Evolutionary conservation across 2,113 vertebrate species (phyloP).

Genomic region (Circaetus gallicus): DNA sequence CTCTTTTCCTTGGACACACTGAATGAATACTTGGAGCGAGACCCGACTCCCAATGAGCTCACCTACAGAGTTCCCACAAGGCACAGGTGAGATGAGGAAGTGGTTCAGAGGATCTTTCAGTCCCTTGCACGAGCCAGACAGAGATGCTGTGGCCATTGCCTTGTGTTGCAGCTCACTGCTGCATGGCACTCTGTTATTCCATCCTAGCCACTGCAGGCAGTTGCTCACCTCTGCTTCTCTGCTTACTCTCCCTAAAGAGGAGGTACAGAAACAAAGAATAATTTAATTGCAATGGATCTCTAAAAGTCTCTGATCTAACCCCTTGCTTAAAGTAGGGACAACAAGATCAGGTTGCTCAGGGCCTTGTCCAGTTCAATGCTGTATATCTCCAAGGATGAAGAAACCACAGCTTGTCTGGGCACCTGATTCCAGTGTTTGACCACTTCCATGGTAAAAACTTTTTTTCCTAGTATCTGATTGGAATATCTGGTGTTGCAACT

Average conservation of each 20-base stretch:
- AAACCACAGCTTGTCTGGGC: not conserved
- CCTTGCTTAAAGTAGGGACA: not conserved
- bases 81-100: constrained; percentile 77
- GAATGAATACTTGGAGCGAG: constrained; percentile 78
- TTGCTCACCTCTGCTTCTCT: not conserved
- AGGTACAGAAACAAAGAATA: not conserved
- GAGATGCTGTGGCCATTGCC: no score
- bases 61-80: constrained; percentile 75
- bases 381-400: not conserved
- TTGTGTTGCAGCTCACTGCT: not conserved
- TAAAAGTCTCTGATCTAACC: not conserved
- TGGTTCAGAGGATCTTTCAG: not conserved
- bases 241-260: not conserved
- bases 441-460: not conserved
- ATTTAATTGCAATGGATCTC: not conserved
- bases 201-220: not conserved
- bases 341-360: not conserved
- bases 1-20: constrained; percentile 86
- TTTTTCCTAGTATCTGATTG: not conserved
- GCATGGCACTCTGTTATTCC: not conserved
- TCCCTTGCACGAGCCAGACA: not conserved
- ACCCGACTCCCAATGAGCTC: constrained; percentile 76
- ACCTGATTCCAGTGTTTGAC: not conserved
- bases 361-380: not conserved
- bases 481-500: not conserved